phyloP scores from a whole-genome alignment of 2,888 invertebrate species.

The Drosophila mimica region DNA sequence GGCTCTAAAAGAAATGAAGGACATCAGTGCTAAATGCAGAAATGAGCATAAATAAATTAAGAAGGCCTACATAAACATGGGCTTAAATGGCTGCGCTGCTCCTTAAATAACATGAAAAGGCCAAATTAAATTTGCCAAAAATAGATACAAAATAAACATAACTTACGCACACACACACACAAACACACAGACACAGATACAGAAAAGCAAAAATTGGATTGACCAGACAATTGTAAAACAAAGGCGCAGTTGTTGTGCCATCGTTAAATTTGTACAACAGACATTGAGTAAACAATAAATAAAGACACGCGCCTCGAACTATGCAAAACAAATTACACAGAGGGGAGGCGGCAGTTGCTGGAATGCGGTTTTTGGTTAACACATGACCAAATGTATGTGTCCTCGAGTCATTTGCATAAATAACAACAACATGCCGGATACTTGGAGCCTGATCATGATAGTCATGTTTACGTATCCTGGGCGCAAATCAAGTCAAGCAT shows the following conservation, averaged over 20 bases:
- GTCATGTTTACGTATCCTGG: slow-evolving; percentile 25
- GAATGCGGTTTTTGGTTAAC: slow-evolving; percentile 26
- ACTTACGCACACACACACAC: slow-evolving; percentile 24
- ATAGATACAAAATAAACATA: slow-evolving; percentile 49
- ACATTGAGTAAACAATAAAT: slow-evolving; percentile 70
- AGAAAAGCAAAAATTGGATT: slow-evolving; percentile 24
- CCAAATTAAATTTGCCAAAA: slow-evolving; percentile 62
- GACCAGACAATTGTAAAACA: slow-evolving; percentile 67
- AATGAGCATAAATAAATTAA: slow-evolving; percentile 58
- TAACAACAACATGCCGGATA: slow-evolving; percentile 53
- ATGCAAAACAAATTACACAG: slow-evolving; percentile 71
- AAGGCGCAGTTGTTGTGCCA: slow-evolving; percentile 24
- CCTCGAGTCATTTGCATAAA: slow-evolving; percentile 66
- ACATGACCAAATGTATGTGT: slow-evolving; percentile 29
- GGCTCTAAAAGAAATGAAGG: slow-evolving; percentile 36
- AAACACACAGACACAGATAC: slow-evolving; percentile 3
- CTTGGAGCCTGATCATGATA: slow-evolving; percentile 42
- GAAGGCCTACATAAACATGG: slow-evolving; percentile 45
- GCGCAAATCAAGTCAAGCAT: slow-evolving; percentile 69
- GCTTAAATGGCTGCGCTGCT: slow-evolving; percentile 25
- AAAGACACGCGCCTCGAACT: slow-evolving; percentile 72
- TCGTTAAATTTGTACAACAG: slow-evolving; percentile 22
- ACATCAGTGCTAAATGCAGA: slow-evolving; percentile 45
- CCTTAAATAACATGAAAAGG: slow-evolving; percentile 47
- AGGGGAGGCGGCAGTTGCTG: slow-evolving; percentile 5